Conservation (phyloP, 2,888 invertebrate genomes). For the Oxystoma pomonae region DNA sequence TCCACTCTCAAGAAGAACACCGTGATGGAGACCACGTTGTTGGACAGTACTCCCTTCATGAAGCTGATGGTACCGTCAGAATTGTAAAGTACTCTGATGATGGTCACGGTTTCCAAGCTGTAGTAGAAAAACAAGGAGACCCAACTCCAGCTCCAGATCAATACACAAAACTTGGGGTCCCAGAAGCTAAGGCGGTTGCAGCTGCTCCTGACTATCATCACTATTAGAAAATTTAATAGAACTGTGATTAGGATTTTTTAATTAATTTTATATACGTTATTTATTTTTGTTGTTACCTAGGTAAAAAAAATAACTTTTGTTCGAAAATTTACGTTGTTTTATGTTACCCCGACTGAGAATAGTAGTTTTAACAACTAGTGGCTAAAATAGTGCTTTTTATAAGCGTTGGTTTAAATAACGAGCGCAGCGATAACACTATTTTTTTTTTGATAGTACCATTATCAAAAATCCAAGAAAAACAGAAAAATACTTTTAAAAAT, state of each 20-base stretch:
- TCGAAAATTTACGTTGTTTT: no score
- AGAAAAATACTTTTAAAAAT: no score
- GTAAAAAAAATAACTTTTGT: no score
- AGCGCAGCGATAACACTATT: no score
- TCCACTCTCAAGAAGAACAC: conserved; percentile 53
- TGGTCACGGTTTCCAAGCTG: conserved; percentile 46
- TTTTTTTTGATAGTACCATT: no score
- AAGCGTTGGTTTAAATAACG: no score
- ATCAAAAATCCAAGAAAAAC: no score
- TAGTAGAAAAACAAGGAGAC: conserved; percentile 29
- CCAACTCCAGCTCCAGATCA: conserved; percentile 15
- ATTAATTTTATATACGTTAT: not conserved
- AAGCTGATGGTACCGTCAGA: conserved; percentile 55
- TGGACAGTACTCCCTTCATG: conserved; percentile 55
- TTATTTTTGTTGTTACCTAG: not conserved
- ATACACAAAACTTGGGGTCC: conserved; percentile 15
- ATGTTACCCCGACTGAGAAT: no score
- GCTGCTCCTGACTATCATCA: conserved; percentile 13
- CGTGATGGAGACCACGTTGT: conserved; percentile 54
- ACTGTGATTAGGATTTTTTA: not conserved
- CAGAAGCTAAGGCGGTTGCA: conserved; percentile 6
- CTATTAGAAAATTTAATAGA: not conserved
- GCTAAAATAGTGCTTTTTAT: no score
- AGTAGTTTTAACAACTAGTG: no score
- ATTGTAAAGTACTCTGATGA: conserved; percentile 50